These are phyloP conservation scores for Drosophila meridiana DNA, from an alignment of 2,888 invertebrate species.

Conservation along the genomic window DNA sequence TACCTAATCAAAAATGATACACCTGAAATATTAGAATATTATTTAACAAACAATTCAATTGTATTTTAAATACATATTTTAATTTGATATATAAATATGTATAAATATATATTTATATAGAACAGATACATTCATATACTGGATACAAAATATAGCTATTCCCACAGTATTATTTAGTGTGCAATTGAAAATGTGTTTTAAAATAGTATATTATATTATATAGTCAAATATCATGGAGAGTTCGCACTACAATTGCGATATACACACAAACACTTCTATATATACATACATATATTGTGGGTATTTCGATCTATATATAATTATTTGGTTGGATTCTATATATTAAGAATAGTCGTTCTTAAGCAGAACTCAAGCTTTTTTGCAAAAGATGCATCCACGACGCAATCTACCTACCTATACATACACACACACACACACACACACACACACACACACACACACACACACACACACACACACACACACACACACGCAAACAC, in stretches of 20 bases:
- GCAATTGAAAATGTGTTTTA: slow-evolving; percentile 47
- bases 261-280: background rate
- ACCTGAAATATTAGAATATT: slow-evolving; percentile 9
- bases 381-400: background rate
- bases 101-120: slow-evolving; percentile 10
- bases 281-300: slow-evolving; percentile 1
- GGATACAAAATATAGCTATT: slow-evolving; percentile 36
- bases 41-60: slow-evolving; percentile 32
- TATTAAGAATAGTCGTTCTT: slow-evolving; percentile 6
- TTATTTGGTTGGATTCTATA: slow-evolving; percentile 4
- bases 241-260: background rate
- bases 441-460: slow-evolving; percentile 2
- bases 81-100: slow-evolving; percentile 9
- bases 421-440: slow-evolving; percentile 3
- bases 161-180: slow-evolving; percentile 59
- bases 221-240: slow-evolving; percentile 3
- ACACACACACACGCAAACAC: slow-evolving; percentile 1
- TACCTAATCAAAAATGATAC: slow-evolving; percentile 6
- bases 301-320: slow-evolving; percentile 7
- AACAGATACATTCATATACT: slow-evolving; percentile 18
- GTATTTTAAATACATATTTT: slow-evolving; percentile 41
- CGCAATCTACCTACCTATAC: slow-evolving; percentile 1
- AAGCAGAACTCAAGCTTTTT: slow-evolving; percentile 23
- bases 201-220: slow-evolving; percentile 18
- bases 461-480: slow-evolving; percentile 3